phyloP scores from a whole-genome alignment of 2,113 vertebrate species.

The Daubentonia madagascariensis region DNA sequence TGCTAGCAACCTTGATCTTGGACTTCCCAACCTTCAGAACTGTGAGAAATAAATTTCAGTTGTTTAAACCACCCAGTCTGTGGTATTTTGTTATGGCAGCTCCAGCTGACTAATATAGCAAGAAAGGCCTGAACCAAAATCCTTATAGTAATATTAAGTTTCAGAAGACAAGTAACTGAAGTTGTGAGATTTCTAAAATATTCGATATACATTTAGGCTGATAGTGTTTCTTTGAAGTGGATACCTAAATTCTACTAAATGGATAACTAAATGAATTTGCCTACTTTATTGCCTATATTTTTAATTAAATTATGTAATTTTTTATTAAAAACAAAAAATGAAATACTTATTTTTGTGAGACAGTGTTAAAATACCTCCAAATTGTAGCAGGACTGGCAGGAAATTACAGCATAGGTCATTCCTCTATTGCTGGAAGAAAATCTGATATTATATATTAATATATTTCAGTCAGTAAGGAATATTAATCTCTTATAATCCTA shows the following conservation, averaged over 20 bases:
- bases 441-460: not conserved
- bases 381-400: not conserved
- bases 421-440: not conserved
- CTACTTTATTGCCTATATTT: not conserved
- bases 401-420: not conserved
- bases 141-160: not conserved
- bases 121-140: not conserved
- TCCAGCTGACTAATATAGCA: not conserved
- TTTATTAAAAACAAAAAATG: not conserved
- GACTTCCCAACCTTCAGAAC: not conserved
- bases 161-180: not conserved
- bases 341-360: not conserved
- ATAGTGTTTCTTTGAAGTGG: not conserved
- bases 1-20: not conserved
- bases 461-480: not conserved
- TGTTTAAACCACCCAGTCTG: not conserved
- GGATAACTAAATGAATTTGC: not conserved
- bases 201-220: not conserved
- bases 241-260: not conserved
- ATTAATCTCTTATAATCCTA: not conserved
- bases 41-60: not conserved
- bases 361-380: not conserved
- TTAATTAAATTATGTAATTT: not conserved
- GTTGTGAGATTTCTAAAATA: not conserved
- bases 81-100: not conserved